These are phyloP conservation scores for Hyposmocoma kahamanoa DNA, from an alignment of 1,140 invertebrate species.

Conservation along the genomic window DNA sequence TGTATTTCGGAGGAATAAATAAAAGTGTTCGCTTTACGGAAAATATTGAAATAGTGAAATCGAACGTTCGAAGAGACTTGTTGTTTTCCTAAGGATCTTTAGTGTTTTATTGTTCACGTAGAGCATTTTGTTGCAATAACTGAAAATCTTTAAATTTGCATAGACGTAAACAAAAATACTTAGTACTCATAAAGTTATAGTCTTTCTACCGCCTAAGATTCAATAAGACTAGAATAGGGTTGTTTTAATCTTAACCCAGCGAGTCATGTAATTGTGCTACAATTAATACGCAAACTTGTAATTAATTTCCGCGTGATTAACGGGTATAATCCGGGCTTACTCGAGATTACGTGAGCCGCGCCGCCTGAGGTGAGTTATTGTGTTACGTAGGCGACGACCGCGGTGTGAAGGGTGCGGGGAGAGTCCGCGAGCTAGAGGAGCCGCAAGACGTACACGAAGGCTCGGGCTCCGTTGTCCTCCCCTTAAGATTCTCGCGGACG, in stretches of 20 bases:
- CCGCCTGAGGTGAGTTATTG: slow-evolving; percentile 60
- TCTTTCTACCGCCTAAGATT: no score
- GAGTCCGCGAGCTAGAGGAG: slow-evolving; percentile 16
- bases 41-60: no score
- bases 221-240: neutral
- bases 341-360: slow-evolving; percentile 61
- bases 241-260: slow-evolving; percentile 32
- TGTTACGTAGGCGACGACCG: slow-evolving; percentile 42
- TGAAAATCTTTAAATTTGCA: no score
- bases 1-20: slow-evolving; percentile 18
- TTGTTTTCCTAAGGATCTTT: no score
- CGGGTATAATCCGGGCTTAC: slow-evolving; percentile 67
- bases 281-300: slow-evolving; percentile 72
- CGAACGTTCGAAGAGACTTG: no score
- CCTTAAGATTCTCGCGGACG: slow-evolving; percentile 73
- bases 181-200: no score
- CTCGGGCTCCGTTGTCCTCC: slow-evolving; percentile 57
- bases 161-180: no score
- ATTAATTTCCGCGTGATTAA: slow-evolving; percentile 72
- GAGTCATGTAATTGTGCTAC: slow-evolving; percentile 62
- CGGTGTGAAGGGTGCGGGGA: slow-evolving; percentile 24
- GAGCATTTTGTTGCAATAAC: no score
- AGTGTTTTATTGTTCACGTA: no score
- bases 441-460: slow-evolving; percentile 43
- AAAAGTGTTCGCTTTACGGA: slow-evolving; percentile 14